phyloP scores from a whole-genome alignment of 2,797 vertebrate genomes.

The Sphaeramia orbicularis region DNA sequence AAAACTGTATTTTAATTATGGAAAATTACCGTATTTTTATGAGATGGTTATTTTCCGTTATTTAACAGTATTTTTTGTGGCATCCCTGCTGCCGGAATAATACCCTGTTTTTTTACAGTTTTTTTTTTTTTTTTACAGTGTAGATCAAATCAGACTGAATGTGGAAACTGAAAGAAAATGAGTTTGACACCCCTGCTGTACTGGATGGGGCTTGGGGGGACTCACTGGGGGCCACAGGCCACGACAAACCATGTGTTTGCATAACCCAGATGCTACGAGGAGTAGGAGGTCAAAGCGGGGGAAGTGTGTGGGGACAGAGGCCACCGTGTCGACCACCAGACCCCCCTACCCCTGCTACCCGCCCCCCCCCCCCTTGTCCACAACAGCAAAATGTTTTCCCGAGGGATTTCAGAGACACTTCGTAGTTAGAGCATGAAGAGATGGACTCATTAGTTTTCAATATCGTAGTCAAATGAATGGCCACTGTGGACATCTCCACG shows the following conservation, averaged over 20 bases:
- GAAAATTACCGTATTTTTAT: too few relatives aligned
- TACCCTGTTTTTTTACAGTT: too few relatives aligned
- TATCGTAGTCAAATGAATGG: constrained; percentile 71
- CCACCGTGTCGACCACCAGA: constrained; percentile 53
- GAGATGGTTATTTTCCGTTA: too few relatives aligned
- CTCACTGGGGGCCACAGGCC: constrained; percentile 63
- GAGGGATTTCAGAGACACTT: constrained; percentile 54
- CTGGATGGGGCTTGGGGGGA: constrained; percentile 49
- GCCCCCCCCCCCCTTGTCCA: constrained; percentile 47
- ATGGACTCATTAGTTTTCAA: constrained; percentile 65
- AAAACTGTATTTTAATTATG: too few relatives aligned
- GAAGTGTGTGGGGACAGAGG: constrained; percentile 45
- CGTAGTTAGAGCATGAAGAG: constrained; percentile 54
- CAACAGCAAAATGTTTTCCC: constrained; percentile 63
- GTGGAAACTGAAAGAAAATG: neutral
- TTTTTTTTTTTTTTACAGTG: too few relatives aligned
- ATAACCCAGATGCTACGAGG: constrained; percentile 78
- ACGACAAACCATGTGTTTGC: constrained; percentile 63
- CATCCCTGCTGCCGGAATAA: too few relatives aligned
- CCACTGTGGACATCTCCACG: constrained; percentile 53
- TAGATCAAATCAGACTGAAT: neutral
- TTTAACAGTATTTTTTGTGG: too few relatives aligned
- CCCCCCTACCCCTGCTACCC: constrained; percentile 23
- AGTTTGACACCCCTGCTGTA: constrained; percentile 25
- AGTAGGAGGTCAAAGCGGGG: constrained; percentile 67